Base-by-base conservation (phyloP, 1,140 invertebrate species). In the Papilio polyxenes region DNA sequence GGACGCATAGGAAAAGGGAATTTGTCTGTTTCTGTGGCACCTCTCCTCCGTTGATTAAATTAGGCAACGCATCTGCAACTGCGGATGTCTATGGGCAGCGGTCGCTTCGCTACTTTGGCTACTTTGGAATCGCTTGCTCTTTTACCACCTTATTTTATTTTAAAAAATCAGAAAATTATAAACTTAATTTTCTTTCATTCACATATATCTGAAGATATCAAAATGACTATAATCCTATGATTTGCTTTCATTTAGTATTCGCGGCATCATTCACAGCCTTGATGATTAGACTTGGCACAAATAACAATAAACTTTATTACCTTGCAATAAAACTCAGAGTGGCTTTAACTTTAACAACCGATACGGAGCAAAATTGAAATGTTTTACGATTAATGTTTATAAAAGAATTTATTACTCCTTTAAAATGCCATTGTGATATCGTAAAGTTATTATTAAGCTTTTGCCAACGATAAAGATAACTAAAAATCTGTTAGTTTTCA, bases 321-420 rank as follows among this genome's bases (percentile, higher is more conserved):
- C 37, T 5, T 7, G 78, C n/a, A 48, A 44, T 80, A 80, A 80
- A 80, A 37, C 44, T 44, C 78, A 80, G 31, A 80, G 78, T 80
- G 59, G 59, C 78, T 80, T n/a, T 80, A 48, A 80, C 59, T 80
- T 80, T 80, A 65, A 80, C 78, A 69, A 65, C 78, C 56, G 78
- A 80, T 80, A 80, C 78, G 59, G 20, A 80, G 56, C 78, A n/a
- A 69, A 80, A 80, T 80, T 65, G 78, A 80, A 80, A 65, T 59
- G 59, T 80, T 80, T 80, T 80, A 80, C 59, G 56, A 69, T 51
- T 59, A 62, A 59, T 62, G 76, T 40, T 79, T 79, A 53, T 49
- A 76, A 53, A 53, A 76, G 65, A 51, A 53, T 76, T 76, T 76
- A 76, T 75, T 48, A 20, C 74, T 20, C 2, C 48, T 75, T 75